Percentiles rank a stretch among this genome's conserved stretches.
phyloP scores from a whole-genome alignment of 2,888 invertebrate genomes.

The Dyspetes luteomarginatus region DNA sequence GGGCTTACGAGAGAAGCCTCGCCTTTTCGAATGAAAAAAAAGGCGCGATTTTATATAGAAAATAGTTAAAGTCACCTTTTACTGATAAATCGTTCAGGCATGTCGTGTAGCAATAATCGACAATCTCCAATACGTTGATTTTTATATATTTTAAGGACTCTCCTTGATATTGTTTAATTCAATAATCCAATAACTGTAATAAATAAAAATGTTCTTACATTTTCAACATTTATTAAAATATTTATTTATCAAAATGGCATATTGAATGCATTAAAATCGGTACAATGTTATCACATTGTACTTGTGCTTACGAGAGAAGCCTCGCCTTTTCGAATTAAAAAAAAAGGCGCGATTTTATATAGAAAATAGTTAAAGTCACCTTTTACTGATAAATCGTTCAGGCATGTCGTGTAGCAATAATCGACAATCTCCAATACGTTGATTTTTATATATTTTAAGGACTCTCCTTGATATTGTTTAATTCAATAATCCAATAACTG shows the following conservation, averaged over 20 bases:
- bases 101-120: too few relatives aligned
- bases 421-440: too few relatives aligned
- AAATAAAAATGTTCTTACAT: not conserved
- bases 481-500: not conserved
- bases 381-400: not conserved
- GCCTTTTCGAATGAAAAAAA: slow-evolving; percentile 56
- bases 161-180: not conserved
- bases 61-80: not conserved
- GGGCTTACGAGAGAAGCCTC: too few relatives aligned
- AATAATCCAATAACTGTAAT: not conserved
- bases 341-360: slow-evolving; percentile 64
- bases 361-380: not conserved
- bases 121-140: too few relatives aligned
- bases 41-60: slow-evolving; percentile 57
- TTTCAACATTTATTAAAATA: not conserved
- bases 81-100: not conserved
- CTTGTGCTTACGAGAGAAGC: too few relatives aligned
- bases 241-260: too few relatives aligned
- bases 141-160: not conserved
- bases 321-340: slow-evolving; percentile 38
- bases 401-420: too few relatives aligned
- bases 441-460: not conserved
- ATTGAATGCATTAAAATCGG: too few relatives aligned
- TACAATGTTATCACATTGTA: too few relatives aligned
- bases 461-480: not conserved